Percentiles rank a stretch among this genome's conserved stretches.
Conservation (phyloP, 2,888 invertebrate species). For the Macroteleia sp. region DNA sequence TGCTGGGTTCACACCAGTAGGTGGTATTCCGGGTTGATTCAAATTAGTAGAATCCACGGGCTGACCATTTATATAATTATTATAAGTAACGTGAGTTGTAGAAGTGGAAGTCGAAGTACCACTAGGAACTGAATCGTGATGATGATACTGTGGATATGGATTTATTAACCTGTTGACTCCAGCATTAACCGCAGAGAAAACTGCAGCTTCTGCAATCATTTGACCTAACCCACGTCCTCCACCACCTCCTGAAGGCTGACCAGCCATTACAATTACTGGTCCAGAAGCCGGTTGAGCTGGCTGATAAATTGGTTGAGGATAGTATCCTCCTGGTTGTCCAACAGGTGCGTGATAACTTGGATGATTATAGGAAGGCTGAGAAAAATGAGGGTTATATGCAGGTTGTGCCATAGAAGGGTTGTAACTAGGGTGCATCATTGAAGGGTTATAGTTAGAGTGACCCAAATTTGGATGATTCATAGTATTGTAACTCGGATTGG, state of each 20-base stretch:
- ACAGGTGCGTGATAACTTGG: slow-evolving; percentile 13
- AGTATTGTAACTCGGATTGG: slow-evolving; percentile 32
- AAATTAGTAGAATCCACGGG: slow-evolving; percentile 19
- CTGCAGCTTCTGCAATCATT: slow-evolving; percentile 57
- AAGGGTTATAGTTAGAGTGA: slow-evolving; percentile 17
- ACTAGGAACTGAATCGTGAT: not conserved
- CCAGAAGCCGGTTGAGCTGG: slow-evolving; percentile 52
- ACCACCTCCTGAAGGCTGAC: slow-evolving; percentile 29
- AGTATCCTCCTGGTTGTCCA: slow-evolving; percentile 30
- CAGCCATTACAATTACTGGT: slow-evolving; percentile 51
- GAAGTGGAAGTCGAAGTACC: slow-evolving; percentile 3
- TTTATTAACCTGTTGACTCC: slow-evolving; percentile 59
- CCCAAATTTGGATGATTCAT: slow-evolving; percentile 18
- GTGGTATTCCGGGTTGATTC: slow-evolving; percentile 12
- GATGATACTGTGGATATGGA: slow-evolving; percentile 33
- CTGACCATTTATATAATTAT: slow-evolving; percentile 58
- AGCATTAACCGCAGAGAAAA: slow-evolving; percentile 54
- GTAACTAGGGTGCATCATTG: slow-evolving; percentile 8
- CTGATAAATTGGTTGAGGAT: slow-evolving; percentile 48
- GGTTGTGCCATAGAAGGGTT: slow-evolving; percentile 37
- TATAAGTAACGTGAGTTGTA: slow-evolving; percentile 52
- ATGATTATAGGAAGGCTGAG: slow-evolving; percentile 16
- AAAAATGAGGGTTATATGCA: slow-evolving; percentile 42
- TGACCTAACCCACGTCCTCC: slow-evolving; percentile 54
- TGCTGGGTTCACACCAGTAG: slow-evolving; percentile 4